Conservation (phyloP, 2,888 invertebrate genomes). For the Mesopsocus fuscifrons region DNA sequence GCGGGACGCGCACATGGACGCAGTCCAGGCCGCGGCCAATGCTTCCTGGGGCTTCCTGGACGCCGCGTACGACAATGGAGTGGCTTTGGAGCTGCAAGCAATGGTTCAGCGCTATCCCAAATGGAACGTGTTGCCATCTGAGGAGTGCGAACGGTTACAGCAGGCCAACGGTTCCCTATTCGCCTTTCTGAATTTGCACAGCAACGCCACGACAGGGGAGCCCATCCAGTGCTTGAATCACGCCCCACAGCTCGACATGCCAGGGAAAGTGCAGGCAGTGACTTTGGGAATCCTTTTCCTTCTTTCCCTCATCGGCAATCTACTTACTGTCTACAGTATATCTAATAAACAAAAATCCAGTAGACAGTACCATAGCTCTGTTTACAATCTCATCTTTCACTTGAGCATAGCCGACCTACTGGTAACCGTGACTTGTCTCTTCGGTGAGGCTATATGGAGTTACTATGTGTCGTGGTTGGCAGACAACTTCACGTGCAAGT, state of each 20-base stretch:
- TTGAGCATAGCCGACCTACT: slow-evolving; percentile 65
- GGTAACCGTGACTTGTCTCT: slow-evolving; percentile 62
- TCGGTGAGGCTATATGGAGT: slow-evolving; percentile 64
- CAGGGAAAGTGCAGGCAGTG: slow-evolving; percentile 42
- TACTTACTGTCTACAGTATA: slow-evolving; percentile 58
- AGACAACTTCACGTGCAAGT: slow-evolving; percentile 54
- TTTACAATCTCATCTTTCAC: slow-evolving; percentile 60
- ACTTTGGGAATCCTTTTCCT: slow-evolving; percentile 49
- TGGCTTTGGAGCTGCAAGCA: neutral
- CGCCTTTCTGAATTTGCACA: slow-evolving; percentile 1
- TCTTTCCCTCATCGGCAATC: slow-evolving; percentile 52
- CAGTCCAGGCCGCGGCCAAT: neutral
- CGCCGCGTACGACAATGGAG: neutral
- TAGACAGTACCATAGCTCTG: slow-evolving; percentile 45
- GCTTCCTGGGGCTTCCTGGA: neutral
- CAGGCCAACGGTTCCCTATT: neutral
- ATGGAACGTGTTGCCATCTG: slow-evolving; percentile 2
- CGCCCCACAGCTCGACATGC: slow-evolving; percentile 45
- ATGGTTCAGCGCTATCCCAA: slow-evolving; percentile 2
- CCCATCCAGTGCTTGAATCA: slow-evolving; percentile 32
- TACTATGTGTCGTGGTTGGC: slow-evolving; percentile 65
- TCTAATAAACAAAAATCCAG: slow-evolving; percentile 30
- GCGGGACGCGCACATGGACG: slow-evolving; percentile 6
- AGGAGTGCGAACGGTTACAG: slow-evolving; percentile 4
- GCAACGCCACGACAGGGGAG: slow-evolving; percentile 2